Base-by-base conservation (phyloP, 2,113 vertebrate species). In the Martes martes region DNA sequence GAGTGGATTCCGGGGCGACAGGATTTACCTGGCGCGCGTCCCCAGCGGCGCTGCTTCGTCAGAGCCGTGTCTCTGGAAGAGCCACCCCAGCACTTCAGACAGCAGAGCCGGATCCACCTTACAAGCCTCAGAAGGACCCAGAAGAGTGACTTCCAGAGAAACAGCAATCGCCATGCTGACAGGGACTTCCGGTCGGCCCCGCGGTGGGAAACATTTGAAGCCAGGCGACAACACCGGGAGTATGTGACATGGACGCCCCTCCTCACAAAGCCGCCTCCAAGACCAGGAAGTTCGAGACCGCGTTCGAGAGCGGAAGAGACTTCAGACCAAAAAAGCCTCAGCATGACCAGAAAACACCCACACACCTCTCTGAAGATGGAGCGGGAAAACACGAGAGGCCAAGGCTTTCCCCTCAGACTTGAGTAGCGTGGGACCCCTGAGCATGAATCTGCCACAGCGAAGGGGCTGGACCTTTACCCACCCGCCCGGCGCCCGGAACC, bases 141-240 rank as follows among this genome's bases (percentile, higher is more conserved):
- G 78, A 59, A 71, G 78, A 73, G 52, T 39, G 31, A 89, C n/a
- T 85, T 16, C 52, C 52, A 19, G 81, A 85, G 47, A 91, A 55
- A 83, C 74, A 61, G 85, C 39, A 50, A 79, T 42, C 80, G 73
- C 33, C 26, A 28, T 16, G 65, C 73, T 79, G 21, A 59, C 69
- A 57, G 92, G 47, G 57, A 83, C 28, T 52, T 28, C 59, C 24
- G 55, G 61, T 28, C 82, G 52, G 45, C 19, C 59, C 47, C 28
- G 2, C 24, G 28, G 45, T 67, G 73, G 89, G 79, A 89, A 92
- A 47, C 52, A 31, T 92, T 83, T 28, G 85, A 90, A 94, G 80
- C 55, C 10, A 89, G 5, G 76, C 80, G 78, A 82, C 78, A 67
- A 55, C 50, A 13, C 45, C 65, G 11, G 23, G 57, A 83, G 59